Percentiles rank a stretch among this genome's conserved stretches.
phyloP scores from a whole-genome alignment of 1,140 invertebrate species.

The Drosophila subobscura region DNA sequence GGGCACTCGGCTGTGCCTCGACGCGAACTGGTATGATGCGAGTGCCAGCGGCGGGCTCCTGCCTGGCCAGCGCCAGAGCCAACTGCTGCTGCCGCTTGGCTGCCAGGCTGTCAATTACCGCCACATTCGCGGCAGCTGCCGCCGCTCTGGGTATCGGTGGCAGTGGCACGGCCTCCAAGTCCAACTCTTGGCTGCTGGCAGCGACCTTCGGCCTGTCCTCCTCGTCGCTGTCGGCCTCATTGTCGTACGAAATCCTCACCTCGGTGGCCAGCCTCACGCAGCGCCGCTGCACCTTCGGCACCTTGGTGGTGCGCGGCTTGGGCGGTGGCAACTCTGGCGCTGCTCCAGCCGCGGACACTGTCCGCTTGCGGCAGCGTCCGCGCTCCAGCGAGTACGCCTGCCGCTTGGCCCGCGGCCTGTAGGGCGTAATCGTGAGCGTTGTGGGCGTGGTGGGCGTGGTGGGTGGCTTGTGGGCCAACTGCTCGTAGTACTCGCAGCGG shows the following conservation, averaged over 20 bases:
- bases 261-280: conserved; percentile 77
- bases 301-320: conserved; percentile 50
- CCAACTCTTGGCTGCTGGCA: conserved; percentile 39
- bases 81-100: conserved; percentile 71
- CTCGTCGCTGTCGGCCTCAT: conserved; percentile 69
- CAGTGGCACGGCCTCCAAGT: conserved; percentile 67
- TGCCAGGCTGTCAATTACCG: conserved; percentile 71
- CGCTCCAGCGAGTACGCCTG: conserved; percentile 73
- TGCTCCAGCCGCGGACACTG: conserved; percentile 17
- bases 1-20: conserved; percentile 43
- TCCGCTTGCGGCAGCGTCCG: conserved; percentile 47
- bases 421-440: conserved; percentile 12
- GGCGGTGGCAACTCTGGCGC: conserved; percentile 66
- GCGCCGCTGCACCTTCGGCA: conserved; percentile 63
- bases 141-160: conserved; percentile 29
- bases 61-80: conserved; percentile 57
- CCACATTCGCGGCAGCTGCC: conserved; percentile 37
- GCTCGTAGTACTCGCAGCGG: conserved; percentile 72
- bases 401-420: conserved; percentile 50
- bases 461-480: conserved; percentile 51
- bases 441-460: conserved; percentile 33
- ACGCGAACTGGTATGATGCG: conserved; percentile 60
- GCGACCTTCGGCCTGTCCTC: conserved; percentile 43
- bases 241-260: conserved; percentile 71
- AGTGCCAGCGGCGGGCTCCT: conserved; percentile 8